A percentile compares a stretch with the other conserved stretches of the same genome.
Evolutionary conservation across 2,113 vertebrate genomes (phyloP).

Genomic region (Scalopus aquaticus): DNA sequence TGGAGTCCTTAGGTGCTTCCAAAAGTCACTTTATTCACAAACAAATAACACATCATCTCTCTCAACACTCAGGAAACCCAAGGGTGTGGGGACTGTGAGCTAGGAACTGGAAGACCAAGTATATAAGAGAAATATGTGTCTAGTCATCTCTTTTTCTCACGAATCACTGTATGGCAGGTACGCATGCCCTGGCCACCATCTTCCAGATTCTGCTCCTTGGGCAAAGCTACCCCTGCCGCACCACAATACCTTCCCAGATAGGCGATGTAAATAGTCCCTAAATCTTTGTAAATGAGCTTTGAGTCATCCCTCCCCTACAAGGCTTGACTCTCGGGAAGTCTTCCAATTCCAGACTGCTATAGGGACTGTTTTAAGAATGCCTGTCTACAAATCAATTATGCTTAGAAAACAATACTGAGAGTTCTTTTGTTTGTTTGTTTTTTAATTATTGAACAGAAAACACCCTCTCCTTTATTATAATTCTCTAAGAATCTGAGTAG

Average conservation of each 20-base stretch:
- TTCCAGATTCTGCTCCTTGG: not conserved
- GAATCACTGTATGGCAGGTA: not conserved
- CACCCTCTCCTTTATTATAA: slow-evolving; percentile 20
- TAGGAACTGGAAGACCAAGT: not conserved
- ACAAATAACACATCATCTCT: not conserved
- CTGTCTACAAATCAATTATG: slow-evolving; percentile 1
- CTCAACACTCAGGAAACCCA: not conserved
- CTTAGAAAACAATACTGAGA: not conserved
- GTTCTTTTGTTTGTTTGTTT: not conserved
- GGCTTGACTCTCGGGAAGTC: not conserved
- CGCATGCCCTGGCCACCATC: not conserved
- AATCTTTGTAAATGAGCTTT: slow-evolving; percentile 3
- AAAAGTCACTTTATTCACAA: not conserved
- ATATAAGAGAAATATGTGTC: no score
- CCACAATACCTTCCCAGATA: not conserved
- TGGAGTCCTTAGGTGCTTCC: no score
- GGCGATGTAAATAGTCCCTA: not conserved
- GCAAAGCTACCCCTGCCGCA: not conserved
- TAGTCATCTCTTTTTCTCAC: not conserved
- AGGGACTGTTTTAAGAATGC: slow-evolving; percentile 3
- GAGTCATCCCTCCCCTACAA: not conserved
- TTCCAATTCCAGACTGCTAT: slow-evolving; percentile 2
- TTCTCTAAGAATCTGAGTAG: not conserved
- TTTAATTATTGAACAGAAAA: slow-evolving; percentile 31
- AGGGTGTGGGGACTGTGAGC: not conserved